phyloP scores from a whole-genome alignment of 2,113 vertebrate genomes.

The Protobothrops flavoviridis region DNA sequence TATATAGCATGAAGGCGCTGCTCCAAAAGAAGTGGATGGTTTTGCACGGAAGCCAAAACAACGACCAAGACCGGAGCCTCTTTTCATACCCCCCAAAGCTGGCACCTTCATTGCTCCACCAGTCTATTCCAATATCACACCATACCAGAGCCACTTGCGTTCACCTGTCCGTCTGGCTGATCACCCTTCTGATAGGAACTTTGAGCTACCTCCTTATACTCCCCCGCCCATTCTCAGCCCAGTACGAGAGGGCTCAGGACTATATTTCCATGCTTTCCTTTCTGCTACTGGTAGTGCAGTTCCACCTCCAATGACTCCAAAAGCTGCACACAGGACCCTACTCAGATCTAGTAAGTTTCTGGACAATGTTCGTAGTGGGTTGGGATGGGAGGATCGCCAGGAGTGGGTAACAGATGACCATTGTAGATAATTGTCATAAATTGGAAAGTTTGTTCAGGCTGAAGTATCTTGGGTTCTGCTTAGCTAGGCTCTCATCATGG shows the following conservation, averaged over 20 bases:
- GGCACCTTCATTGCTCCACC: slow-evolving; percentile 90
- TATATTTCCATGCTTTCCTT: slow-evolving; percentile 96
- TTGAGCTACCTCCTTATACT: slow-evolving; percentile 92
- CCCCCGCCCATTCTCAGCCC: slow-evolving; percentile 97
- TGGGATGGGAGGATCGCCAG: neutral
- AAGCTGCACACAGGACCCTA: slow-evolving; percentile 90
- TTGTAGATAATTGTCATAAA: neutral
- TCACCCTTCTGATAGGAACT: slow-evolving; percentile 78
- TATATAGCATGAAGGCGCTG: slow-evolving; percentile 67
- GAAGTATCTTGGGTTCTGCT: neutral
- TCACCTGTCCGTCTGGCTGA: slow-evolving; percentile 90
- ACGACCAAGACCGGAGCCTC: slow-evolving; percentile 89
- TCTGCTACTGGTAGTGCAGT: slow-evolving; percentile 78
- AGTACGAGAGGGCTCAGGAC: slow-evolving; percentile 92
- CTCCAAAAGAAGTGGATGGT: slow-evolving; percentile 76
- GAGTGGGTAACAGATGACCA: neutral
- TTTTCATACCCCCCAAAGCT: slow-evolving; percentile 95
- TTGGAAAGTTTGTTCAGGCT: neutral
- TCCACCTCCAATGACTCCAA: slow-evolving; percentile 88
- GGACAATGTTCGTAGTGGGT: neutral
- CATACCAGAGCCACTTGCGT: slow-evolving; percentile 95
- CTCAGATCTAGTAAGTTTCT: slow-evolving; percentile 89
- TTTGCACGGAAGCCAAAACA: slow-evolving; percentile 85
- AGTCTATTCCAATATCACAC: slow-evolving; percentile 90
- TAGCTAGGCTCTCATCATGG: neutral